Percentiles rank a stretch among this genome's conserved stretches.
Evolutionary conservation across 2,113 vertebrate genomes (phyloP).

Genomic region (Heliornis fulica): DNA sequence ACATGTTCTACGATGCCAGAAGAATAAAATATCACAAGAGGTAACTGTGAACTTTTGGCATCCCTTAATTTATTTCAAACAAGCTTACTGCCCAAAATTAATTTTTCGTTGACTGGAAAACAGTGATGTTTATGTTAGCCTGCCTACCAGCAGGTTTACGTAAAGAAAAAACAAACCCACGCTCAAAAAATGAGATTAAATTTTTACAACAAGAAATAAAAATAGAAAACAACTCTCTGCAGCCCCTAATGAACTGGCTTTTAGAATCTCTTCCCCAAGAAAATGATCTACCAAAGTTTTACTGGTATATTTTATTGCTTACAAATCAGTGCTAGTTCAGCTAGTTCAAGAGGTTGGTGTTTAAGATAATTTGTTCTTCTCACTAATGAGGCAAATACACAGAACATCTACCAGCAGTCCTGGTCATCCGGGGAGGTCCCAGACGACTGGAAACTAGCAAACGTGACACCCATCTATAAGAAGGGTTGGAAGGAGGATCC

Average conservation of each 20-base stretch:
- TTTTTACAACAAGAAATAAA: background rate
- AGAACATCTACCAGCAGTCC: no score
- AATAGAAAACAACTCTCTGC: background rate
- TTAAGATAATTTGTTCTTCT: background rate
- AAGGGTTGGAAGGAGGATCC: no score
- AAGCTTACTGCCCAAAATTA: background rate
- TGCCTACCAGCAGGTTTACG: background rate
- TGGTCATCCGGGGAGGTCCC: no score
- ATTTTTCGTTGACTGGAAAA: background rate
- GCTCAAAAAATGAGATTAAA: no score
- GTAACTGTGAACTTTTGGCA: background rate
- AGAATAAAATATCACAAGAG: background rate
- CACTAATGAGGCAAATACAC: background rate
- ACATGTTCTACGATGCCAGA: background rate
- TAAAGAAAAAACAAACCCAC: background rate
- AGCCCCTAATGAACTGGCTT: background rate
- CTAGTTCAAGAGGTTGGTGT: background rate
- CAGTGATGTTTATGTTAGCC: background rate
- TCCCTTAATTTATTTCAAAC: background rate
- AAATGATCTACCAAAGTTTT: background rate
- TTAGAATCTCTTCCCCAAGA: background rate
- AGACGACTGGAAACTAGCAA: no score
- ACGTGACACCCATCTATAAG: no score
- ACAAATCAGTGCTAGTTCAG: background rate
- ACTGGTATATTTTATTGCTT: background rate